These are phyloP conservation scores for Stegana nigrithorax DNA, from an alignment of 2,888 invertebrate species.

Conservation along the genomic window DNA sequence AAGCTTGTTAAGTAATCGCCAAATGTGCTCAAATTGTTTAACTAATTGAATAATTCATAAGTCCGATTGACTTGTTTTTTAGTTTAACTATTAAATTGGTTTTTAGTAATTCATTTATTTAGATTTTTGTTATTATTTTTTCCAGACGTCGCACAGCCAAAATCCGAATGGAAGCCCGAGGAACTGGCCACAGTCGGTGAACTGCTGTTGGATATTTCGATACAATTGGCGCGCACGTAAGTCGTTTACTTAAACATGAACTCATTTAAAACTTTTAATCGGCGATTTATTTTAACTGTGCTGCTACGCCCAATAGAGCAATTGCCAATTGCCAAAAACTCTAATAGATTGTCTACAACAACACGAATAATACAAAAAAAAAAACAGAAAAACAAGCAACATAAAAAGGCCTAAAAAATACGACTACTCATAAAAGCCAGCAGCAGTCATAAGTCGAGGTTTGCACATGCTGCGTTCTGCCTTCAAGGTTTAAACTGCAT, in stretches of 20 bases:
- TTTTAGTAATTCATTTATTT: no score
- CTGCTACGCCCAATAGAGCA: background rate
- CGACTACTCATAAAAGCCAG: no score
- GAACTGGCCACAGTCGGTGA: conserved; percentile 89
- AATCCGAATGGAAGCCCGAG: conserved; percentile 85
- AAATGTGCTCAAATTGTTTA: no score
- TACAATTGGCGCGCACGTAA: conserved; percentile 85
- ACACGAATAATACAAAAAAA: background rate
- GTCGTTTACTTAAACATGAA: conserved; percentile 55
- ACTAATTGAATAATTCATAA: no score
- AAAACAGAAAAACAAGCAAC: background rate
- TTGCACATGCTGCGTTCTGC: background rate
- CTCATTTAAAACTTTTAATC: background rate
- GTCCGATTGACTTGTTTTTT: no score
- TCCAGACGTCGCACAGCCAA: conserved; percentile 83
- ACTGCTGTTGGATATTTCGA: conserved; percentile 85
- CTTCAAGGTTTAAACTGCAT: conserved; percentile 4
- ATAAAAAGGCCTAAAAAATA: background rate
- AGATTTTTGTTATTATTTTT: conserved; percentile 12
- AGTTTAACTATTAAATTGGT: no score
- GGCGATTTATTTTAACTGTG: background rate
- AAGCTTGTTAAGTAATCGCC: no score
- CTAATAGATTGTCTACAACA: no score
- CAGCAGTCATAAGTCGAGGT: no score
- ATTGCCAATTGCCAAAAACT: no score